phyloP scores from a whole-genome alignment of 2,888 invertebrate species.

The Melieria crassipennis region DNA sequence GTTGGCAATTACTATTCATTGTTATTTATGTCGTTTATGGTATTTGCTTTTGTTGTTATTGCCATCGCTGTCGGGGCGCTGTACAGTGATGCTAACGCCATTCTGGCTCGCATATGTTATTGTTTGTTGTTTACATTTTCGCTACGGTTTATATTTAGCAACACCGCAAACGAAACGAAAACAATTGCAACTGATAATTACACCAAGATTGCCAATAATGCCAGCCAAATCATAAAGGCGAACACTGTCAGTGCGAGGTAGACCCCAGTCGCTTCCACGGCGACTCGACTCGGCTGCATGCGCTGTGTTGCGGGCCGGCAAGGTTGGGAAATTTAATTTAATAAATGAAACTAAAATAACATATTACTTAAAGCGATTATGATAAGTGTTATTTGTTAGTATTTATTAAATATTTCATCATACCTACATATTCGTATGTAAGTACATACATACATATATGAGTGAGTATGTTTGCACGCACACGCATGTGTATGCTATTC shows the following conservation, averaged over 20 bases:
- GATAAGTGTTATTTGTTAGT: too few relatives aligned
- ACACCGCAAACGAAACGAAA: not conserved
- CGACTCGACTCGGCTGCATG: too few relatives aligned
- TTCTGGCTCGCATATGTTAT: not conserved
- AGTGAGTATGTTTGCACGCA: not conserved
- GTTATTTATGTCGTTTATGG: slow-evolving; percentile 50
- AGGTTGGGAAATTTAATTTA: too few relatives aligned
- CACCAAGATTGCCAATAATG: not conserved
- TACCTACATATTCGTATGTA: not conserved
- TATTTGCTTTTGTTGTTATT: not conserved
- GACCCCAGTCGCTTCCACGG: too few relatives aligned
- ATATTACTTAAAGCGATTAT: too few relatives aligned
- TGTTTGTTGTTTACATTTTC: not conserved
- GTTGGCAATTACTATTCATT: slow-evolving; percentile 45
- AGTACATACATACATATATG: not conserved
- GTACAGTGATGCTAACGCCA: not conserved
- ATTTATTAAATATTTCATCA: too few relatives aligned
- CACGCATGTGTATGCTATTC: not conserved
- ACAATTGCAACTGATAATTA: not conserved
- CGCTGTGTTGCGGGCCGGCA: too few relatives aligned
- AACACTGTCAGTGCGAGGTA: not conserved
- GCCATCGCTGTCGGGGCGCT: not conserved
- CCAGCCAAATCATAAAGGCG: slow-evolving; percentile 2
- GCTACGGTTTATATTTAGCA: not conserved
- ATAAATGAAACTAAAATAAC: too few relatives aligned